Base-by-base conservation (phyloP, 2,888 invertebrate genomes). In the Spatulosminthurus flaviceps region DNA sequence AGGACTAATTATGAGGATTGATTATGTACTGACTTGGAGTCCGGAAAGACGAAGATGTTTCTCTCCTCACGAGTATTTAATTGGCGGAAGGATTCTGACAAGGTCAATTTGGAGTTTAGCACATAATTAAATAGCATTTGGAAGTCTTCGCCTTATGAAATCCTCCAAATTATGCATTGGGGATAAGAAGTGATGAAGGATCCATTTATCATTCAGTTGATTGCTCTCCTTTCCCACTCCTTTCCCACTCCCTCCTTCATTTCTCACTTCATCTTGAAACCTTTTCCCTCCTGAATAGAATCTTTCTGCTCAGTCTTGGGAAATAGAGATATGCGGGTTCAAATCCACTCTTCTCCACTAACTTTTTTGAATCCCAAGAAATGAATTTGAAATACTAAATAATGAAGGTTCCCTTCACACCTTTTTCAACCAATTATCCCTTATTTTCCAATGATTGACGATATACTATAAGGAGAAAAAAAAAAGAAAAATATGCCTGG, bases 201-300 rank as follows among this genome's bases (percentile, higher is more conserved):
- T 19, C 60, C 60, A 60, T 60, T 60, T 60, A 60, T 60, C 60
- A 60, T 21, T 60, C 21, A 60, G n/a, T 60, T 60, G 60, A 60
- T 60, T 60, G 60, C 60, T 5, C 16, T 16, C 60, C 21, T 16
- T 21, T 60, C 60, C 4, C 2, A 22, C 24, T 16, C 19, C 4
- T 60, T 16, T 21, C 16, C 60, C 4, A 24, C 64, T 64, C 60
- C 19, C 4, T 60, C 60, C 60, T 26, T 22, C 24, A 24, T 64
- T 22, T 64, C 60, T 11, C 21, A 61, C 7, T 61, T 61, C n/a
- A n/a, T 61, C n/a, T 61, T 22, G 19, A 43, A 43, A 19, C 19
- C 43, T 43, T 9, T 43, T 9, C 19, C 61, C n/a, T 64, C 24
- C 64, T 22, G 11, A 64, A 64, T 24, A 64, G 13, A 22, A n/a